Conservation (phyloP, 2,113 vertebrate genomes). For the Syngnathus scovelli region DNA sequence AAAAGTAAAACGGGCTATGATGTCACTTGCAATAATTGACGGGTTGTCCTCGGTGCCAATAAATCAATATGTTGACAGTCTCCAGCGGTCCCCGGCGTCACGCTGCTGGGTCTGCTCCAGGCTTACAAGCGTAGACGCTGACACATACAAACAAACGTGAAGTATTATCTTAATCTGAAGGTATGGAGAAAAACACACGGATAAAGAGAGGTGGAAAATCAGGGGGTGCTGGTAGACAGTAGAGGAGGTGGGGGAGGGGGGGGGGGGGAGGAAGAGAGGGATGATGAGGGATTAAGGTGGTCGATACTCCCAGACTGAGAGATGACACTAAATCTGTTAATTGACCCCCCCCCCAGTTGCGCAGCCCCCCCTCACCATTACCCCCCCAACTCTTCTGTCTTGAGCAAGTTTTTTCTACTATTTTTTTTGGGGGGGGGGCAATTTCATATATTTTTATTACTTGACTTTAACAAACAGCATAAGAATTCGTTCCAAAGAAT, state of each 20-base stretch:
- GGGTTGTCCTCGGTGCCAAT: not conserved
- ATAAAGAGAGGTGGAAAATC: constrained; percentile 32
- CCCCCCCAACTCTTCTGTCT: not conserved
- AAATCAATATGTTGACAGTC: not conserved
- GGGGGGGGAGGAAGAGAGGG: constrained; percentile 45
- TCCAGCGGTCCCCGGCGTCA: not conserved
- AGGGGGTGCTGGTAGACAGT: constrained; percentile 38
- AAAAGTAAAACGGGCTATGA: constrained; percentile 2
- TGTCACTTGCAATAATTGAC: not conserved
- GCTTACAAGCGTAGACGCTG: constrained; percentile 3
- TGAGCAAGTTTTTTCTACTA: constrained; percentile 18
- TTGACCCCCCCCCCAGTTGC: constrained; percentile 39
- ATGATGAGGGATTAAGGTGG: constrained; percentile 69
- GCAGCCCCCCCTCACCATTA: not conserved
- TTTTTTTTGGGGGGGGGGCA: not conserved
- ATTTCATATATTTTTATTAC: not conserved
- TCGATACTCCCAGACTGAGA: constrained; percentile 71
- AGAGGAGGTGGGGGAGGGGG: constrained; percentile 18
- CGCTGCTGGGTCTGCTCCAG: not conserved
- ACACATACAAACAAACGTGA: constrained; percentile 35
- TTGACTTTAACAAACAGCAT: not conserved
- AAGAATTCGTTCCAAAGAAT: not conserved
- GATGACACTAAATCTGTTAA: constrained; percentile 76
- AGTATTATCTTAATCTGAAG: constrained; percentile 50
- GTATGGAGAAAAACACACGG: constrained; percentile 25